These are phyloP conservation scores for Platysternon megacephalum DNA, from an alignment of 2,113 vertebrate genomes.

Conservation along the genomic window DNA sequence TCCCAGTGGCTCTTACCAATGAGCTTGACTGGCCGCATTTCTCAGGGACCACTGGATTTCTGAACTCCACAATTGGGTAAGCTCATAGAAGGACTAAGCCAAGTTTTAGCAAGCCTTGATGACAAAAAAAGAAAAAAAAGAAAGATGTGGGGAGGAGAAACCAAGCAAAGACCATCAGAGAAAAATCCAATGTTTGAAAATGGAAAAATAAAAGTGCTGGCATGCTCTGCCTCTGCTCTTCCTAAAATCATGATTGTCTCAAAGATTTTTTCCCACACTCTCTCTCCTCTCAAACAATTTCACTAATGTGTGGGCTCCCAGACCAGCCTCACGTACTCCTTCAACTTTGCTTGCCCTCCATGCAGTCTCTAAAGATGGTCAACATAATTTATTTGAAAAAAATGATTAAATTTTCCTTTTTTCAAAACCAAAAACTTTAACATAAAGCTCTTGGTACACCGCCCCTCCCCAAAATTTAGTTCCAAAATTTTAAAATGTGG, in stretches of 20 bases:
- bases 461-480: not conserved
- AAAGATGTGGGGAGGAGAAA: not conserved
- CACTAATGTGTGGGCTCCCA: not conserved
- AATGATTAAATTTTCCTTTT: not conserved
- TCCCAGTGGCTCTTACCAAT: slow-evolving; percentile 71
- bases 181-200: not conserved
- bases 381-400: not conserved
- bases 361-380: not conserved
- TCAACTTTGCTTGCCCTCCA: not conserved
- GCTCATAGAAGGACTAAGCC: not conserved
- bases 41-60: slow-evolving; percentile 80
- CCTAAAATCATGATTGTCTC: not conserved
- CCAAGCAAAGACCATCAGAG: not conserved
- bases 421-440: not conserved
- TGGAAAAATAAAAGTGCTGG: not conserved
- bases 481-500: not conserved
- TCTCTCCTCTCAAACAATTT: not conserved
- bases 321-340: not conserved
- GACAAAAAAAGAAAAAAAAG: not conserved
- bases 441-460: not conserved
- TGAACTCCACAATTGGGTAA: slow-evolving; percentile 77
- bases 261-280: not conserved
- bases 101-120: not conserved
- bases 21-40: slow-evolving; percentile 85
- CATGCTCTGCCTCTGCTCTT: not conserved